Evolutionary conservation across 2,888 invertebrate species (phyloP), one percentile per base, ranked within the genome.

Genomic region (Trachelus troglodyta): DNA sequence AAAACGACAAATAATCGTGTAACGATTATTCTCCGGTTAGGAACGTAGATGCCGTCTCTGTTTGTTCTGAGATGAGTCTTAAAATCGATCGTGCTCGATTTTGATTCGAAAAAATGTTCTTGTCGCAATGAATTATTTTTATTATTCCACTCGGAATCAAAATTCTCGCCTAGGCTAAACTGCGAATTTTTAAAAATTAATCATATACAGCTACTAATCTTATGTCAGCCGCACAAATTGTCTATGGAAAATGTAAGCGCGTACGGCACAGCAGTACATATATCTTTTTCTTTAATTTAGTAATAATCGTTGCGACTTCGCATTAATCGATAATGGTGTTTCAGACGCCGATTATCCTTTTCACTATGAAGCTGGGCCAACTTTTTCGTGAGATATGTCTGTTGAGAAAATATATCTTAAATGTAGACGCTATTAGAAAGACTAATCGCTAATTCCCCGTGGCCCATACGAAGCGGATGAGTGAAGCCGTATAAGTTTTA

Each of bases 341-440:
- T 15, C 40, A 9, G 40, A 56, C 40, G 40, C 40, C 40, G 12
- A 73, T 56, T 69, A 74, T 69, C 81, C 81, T 79, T 83, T 86
- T 80, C 83, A 86, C 86, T 88, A 88, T 86, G 80, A 87, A 87
- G 87, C 87, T 80, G 85, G 85, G 86, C 85, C 83, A 87, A 86
- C 87, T 75, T 77, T 77, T 80, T 83, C 83, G 84, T 86, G 86
- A 87, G 90, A 90, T 90, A 90, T 90, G 90, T 90, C 83, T 87
- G 81, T 87, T 87, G 87, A 88, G 87, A 88, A 88, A 88, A 87
- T 88, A 86, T 87, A 87, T 86, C 85, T 87, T 87, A 86, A 81
- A 83, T 83, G 80, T 80, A 77, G 75, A 82, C 82, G 82, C 81
- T 81, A 81, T 81, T 82, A 83, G 82, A 84, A 82, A 84, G 82